phyloP scores from a whole-genome alignment of 1,140 invertebrate genomes.

The Philopotamus ludificatus region DNA sequence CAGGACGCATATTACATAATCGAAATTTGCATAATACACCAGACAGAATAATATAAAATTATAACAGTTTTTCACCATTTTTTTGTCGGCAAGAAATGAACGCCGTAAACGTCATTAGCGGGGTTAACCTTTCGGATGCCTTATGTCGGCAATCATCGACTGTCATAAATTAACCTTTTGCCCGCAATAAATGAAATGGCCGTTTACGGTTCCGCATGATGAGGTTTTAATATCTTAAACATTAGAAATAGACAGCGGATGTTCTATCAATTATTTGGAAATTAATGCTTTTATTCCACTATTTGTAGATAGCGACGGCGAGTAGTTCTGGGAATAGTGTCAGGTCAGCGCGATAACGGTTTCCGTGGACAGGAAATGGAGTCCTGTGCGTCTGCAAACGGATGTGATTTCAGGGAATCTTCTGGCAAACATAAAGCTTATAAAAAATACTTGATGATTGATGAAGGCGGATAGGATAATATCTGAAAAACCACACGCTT shows the following conservation, averaged over 20 bases:
- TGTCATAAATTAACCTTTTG: constrained; percentile 30
- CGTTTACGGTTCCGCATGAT: constrained; percentile 34
- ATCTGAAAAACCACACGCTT: no score
- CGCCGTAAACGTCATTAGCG: constrained; percentile 12
- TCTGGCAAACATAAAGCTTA: no score
- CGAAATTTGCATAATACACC: no score
- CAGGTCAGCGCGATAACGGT: constrained; percentile 3
- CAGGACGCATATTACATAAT: no score
- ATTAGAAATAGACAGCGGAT: no score
- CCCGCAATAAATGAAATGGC: constrained; percentile 36
- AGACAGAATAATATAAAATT: no score
- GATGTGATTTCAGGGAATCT: constrained; percentile 28
- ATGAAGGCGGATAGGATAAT: no score
- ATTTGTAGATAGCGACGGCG: neutral
- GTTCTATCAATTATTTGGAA: neutral
- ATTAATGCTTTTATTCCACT: constrained; percentile 9
- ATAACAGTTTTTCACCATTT: neutral
- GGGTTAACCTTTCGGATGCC: constrained; percentile 21
- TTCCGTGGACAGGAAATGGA: constrained; percentile 26
- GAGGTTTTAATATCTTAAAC: constrained; percentile 28
- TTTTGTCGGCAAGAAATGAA: constrained; percentile 4
- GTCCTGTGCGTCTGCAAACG: constrained; percentile 12
- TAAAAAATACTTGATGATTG: no score
- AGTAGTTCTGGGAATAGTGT: neutral
- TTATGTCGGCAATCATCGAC: constrained; percentile 20